Conservation (phyloP, 2,888 invertebrate genomes). For the Trichopoda pennipes region DNA sequence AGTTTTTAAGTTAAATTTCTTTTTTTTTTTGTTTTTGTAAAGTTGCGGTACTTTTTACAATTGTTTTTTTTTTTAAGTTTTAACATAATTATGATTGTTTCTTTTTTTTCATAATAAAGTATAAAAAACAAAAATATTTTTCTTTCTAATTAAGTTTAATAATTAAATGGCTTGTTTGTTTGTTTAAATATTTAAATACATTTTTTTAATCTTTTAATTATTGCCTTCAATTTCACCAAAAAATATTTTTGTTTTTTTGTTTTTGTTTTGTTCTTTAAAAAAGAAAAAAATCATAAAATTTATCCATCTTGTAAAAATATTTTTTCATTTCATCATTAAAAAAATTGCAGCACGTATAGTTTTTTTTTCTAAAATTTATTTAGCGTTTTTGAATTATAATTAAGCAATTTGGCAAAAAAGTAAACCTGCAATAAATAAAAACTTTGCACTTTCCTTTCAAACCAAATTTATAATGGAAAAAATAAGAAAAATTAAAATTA, state of each 20-base stretch:
- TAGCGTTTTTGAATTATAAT: constrained; percentile 18
- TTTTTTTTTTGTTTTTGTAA: constrained; percentile 68
- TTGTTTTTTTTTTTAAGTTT: constrained; percentile 59
- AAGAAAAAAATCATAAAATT: constrained; percentile 69
- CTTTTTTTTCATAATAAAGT: constrained; percentile 65
- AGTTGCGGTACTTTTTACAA: constrained; percentile 71
- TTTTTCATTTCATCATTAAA: constrained; percentile 52
- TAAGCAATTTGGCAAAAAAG: constrained; percentile 36
- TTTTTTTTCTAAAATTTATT: constrained; percentile 34
- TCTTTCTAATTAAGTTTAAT: constrained; percentile 64
- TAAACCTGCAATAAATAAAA: constrained; percentile 66
- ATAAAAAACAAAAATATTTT: constrained; percentile 69
- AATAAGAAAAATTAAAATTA: constrained; percentile 27
- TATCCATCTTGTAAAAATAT: constrained; percentile 55
- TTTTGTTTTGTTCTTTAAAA: constrained; percentile 64
- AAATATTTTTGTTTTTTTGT: constrained; percentile 67
- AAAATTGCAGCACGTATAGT: constrained; percentile 69
- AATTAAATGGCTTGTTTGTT: constrained; percentile 67
- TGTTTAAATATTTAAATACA: constrained; percentile 72
- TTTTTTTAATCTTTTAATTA: constrained; percentile 61
- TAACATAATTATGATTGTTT: constrained; percentile 65
- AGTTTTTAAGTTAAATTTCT: constrained; percentile 71
- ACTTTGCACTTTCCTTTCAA: constrained; percentile 55
- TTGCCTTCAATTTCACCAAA: constrained; percentile 69
- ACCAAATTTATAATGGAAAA: constrained; percentile 33